Evolutionary conservation across 2,113 vertebrate species (phyloP).

Genomic region (Muntiacus reevesi): DNA sequence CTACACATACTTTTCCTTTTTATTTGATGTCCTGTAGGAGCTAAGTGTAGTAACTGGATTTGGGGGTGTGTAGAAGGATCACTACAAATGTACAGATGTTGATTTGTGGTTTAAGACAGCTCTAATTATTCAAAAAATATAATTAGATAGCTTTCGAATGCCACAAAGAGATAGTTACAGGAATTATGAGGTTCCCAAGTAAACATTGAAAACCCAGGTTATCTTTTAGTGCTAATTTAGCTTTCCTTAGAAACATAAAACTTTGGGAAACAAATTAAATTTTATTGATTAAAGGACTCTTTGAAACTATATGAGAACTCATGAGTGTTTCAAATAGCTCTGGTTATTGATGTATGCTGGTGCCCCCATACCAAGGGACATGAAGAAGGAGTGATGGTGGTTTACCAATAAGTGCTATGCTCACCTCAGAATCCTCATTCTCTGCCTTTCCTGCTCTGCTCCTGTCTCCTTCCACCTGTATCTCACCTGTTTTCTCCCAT

Average conservation of each 20-base stretch:
- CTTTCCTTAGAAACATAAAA: neutral
- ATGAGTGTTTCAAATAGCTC: neutral
- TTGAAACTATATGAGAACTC: neutral
- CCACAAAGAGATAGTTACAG: neutral
- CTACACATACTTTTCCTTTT: neutral
- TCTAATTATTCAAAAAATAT: neutral
- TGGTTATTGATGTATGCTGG: neutral
- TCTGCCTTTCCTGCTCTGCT: neutral
- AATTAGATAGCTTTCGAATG: neutral
- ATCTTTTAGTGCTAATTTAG: neutral
- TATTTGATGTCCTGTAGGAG: neutral
- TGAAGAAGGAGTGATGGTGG: neutral
- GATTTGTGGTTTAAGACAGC: neutral
- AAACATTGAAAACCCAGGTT: neutral
- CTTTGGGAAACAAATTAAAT: conserved; percentile 11
- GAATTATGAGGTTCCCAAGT: neutral
- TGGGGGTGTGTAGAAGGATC: neutral
- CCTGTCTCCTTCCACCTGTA: neutral
- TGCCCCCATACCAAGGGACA: neutral
- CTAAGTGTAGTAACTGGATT: neutral
- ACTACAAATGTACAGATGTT: neutral
- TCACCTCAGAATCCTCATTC: neutral
- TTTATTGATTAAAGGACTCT: neutral
- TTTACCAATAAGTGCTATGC: accelerated
- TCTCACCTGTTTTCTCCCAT: neutral